Evolutionary conservation across 2,888 invertebrate species (phyloP), one percentile per base, ranked within the genome.

Genomic region (Ryuthela nishihirai): DNA sequence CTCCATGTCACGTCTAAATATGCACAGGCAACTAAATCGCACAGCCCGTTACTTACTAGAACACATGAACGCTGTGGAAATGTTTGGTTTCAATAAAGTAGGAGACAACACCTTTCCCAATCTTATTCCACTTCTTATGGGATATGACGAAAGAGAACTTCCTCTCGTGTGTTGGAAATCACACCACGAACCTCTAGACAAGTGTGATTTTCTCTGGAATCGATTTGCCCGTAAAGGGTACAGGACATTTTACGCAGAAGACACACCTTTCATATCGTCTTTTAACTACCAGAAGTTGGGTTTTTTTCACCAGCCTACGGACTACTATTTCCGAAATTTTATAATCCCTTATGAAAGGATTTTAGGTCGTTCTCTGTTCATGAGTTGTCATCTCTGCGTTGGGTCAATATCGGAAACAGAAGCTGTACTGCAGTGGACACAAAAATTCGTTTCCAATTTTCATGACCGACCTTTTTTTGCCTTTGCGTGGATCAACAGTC

Each of bases 1-100:
- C 70, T 87, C 88, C 36, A 83, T 92, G 68, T 91, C 92, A 0
- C 75, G 90, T 52, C 75, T 87, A 40, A 88, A 91, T 71, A 80
- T 88, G 54, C 79, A 82, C 18, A 79, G 88, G 44, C 83, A 85
- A 6, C 83, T 92, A 82, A 84, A 85, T 0, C 78, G 80, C 69
- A 89, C 89, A 0, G 77, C 80, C 1, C 75, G 79, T 12, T 84
- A 83, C 70, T 76, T 93, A 12, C 20, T 46, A 26, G 53, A 69
- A 4, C 75, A 81, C 36, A 79, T 82, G 24, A 81, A 83, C 53
- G 63, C 54, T 2, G 82, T 80, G 54, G 89, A 87, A 81, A 76
- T 86, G 42, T 83, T 83, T 24, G 91, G 87, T 1, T 90, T 87
- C 72, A 75, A 73, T 58, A 79, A 79, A 69, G 75, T 79, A 10